Evolutionary conservation across 2,888 invertebrate genomes (phyloP), one percentile per base, ranked within the genome.

Genomic region (Elysia crispata): DNA sequence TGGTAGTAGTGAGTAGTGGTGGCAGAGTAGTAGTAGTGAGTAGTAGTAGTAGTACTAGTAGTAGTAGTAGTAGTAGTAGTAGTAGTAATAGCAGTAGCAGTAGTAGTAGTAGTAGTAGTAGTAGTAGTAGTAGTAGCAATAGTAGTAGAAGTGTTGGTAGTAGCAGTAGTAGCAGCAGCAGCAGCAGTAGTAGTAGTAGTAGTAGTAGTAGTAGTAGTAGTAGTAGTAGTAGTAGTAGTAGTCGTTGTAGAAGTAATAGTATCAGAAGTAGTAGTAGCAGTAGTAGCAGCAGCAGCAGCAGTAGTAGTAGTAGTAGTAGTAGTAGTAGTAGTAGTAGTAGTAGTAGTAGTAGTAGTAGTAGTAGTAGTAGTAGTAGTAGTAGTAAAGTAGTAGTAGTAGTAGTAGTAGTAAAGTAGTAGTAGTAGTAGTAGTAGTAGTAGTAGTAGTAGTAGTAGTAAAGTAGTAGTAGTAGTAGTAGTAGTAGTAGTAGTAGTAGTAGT

Each of bases 181-280:
- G 54, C 15, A 50, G 50, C 23, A 15, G 54, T 25, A 25, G 50
- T 49, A 25, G 54, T 20, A 50, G 23, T 49, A 25, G 54, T 25
- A 50, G 73, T n/a, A 15, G 54, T 15, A 49, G 73, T 25, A 23
- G 30, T 15, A 49, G 73, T 31, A 67, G 30, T 67, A 30, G 30
- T 67, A 67, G 30, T 67, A 67, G 20, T 67, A 30, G 30, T 67
- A 67, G 30, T 67, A 30, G 30, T 67, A 67, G 30, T 67, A 67
- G 30, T 67, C 6, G 30, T 67, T 13, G 30, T 67, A 67, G 28
- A 5, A 67, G 30, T 25, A 31, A 23, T 67, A 67, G 30, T 67
- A 67, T 5, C 23, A 67, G 30, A 8, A 67, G 30, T 67, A 67
- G 28, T 67, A 20, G 23, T 31, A 69, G 31, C 11, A 60, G 25